Percentiles rank a stretch among this genome's conserved stretches.
Evolutionary conservation across 2,113 vertebrate species (phyloP).

Genomic region (Mesembrinibis cayennensis): DNA sequence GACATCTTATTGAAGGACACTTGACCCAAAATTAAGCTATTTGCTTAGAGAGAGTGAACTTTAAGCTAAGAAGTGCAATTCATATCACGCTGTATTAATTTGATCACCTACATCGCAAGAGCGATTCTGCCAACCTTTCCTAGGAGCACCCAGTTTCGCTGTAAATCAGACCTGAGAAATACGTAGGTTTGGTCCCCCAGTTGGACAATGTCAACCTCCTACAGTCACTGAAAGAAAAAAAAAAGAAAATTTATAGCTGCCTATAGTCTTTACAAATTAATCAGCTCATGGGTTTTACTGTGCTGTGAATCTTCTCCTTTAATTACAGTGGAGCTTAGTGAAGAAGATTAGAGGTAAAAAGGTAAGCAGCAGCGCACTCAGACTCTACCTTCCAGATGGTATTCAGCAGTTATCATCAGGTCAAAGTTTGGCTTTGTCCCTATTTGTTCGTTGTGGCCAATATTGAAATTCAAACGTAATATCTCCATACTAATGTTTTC

Average conservation of each 20-base stretch:
- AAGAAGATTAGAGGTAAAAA: not conserved
- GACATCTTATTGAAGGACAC: not conserved
- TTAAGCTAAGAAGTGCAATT: not conserved
- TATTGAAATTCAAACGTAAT: not conserved
- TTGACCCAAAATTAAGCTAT: not conserved
- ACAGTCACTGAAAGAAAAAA: not conserved
- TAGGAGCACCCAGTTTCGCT: not conserved
- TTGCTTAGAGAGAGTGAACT: not conserved
- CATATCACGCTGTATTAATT: not conserved
- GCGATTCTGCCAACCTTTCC: not conserved
- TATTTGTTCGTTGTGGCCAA: not conserved
- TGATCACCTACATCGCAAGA: not conserved
- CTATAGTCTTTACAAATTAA: not conserved
- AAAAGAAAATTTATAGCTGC: not conserved
- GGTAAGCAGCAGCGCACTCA: not conserved
- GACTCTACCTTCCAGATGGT: not conserved
- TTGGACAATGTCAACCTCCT: not conserved
- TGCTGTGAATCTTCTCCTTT: not conserved
- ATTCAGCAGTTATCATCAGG: not conserved
- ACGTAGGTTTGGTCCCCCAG: accelerated
- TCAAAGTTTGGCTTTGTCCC: not conserved
- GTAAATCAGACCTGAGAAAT: not conserved
- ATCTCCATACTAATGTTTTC: not conserved
- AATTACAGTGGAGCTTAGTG: not conserved
- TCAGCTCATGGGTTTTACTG: not conserved